Percentiles rank a stretch among this genome's conserved stretches.
Evolutionary conservation across 1,140 invertebrate genomes (phyloP).

Genomic region (Mylabris phalerata): DNA sequence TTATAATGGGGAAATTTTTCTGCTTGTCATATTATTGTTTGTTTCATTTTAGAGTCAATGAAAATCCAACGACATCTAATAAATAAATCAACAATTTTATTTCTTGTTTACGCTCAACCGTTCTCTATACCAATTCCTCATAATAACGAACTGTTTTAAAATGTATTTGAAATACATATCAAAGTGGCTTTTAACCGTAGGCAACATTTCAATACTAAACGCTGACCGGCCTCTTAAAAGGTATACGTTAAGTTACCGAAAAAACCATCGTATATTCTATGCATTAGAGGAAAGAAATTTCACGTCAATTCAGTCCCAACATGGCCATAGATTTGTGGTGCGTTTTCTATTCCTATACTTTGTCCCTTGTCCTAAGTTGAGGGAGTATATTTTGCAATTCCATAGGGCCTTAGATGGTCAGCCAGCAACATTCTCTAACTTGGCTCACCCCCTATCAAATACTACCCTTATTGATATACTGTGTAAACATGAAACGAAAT

Average conservation of each 20-base stretch:
- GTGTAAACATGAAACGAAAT: slow-evolving; percentile 32
- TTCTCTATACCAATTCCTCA: too few relatives aligned
- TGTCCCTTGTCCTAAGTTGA: slow-evolving; percentile 13
- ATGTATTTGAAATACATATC: slow-evolving; percentile 33
- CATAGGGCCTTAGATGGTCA: slow-evolving; percentile 26
- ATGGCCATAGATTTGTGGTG: background rate
- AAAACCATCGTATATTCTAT: slow-evolving; percentile 29
- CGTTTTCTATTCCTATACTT: slow-evolving; percentile 13
- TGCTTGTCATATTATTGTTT: too few relatives aligned
- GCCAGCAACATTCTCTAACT: slow-evolving; percentile 26
- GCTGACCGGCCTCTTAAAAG: slow-evolving; percentile 25
- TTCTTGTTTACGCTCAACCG: too few relatives aligned
- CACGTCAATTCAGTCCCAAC: slow-evolving; percentile 2
- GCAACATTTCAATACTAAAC: slow-evolving; percentile 27
- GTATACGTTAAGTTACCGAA: too few relatives aligned
- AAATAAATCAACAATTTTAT: too few relatives aligned
- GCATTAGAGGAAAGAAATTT: slow-evolving; percentile 32
- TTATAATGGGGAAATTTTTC: too few relatives aligned
- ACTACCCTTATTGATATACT: slow-evolving; percentile 39
- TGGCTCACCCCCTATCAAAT: too few relatives aligned
- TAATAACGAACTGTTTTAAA: slow-evolving; percentile 20
- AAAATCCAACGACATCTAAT: too few relatives aligned
- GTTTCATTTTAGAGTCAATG: too few relatives aligned
- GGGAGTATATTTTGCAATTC: slow-evolving; percentile 35
- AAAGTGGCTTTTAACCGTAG: slow-evolving; percentile 23